Evolutionary conservation across 2,113 vertebrate genomes (phyloP), one percentile per base, ranked within the genome.

Genomic region (Laticauda colubrina): DNA sequence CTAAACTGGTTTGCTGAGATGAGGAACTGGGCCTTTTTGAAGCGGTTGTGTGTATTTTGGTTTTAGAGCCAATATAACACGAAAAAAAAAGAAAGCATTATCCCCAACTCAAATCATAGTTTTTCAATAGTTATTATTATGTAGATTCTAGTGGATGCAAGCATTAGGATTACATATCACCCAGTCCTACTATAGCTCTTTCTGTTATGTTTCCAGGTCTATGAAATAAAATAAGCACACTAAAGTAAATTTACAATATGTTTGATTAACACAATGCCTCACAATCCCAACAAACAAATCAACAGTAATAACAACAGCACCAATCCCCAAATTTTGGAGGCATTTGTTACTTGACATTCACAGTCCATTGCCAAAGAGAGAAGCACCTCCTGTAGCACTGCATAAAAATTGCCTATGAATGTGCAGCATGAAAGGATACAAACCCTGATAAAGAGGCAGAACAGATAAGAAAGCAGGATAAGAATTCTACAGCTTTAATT

Each of bases 401-500:
- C 85, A 95, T 94, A 92, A 88, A 89, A 92, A 93, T 81, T 92
- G 94, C 89, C 56, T 89, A 87, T 57, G 95, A 91, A 92, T 95
- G 91, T 91, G 95, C 92, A 95, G 94, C 90, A 95, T 51, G 89
- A 92, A 95, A 90, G 90, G 75, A 29, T 61, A 91, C 61, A 92
- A 93, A 88, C 87, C 90, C 92, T 94, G 96, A 97, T 97, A 85
- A 94, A 96, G 96, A 88, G 85, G 91, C 92, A 93, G 88, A 96
- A 93, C 87, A 95, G 95, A 96, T 96, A 95, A 96, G 92, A 95
- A 92, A 96, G 95, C 95, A 91, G 94, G 94, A 96, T 97, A 96
- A 97, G 95, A 96, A 96, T 96, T 95, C 94, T 97, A 96, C 95
- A 96, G 96, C 64, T 87, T 96, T 96, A 96, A 97, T 97, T 98